A percentile compares a stretch with the other conserved stretches of the same genome.
These are phyloP conservation scores for Pomacea maculata DNA, from an alignment of 1,140 invertebrate genomes.

Conservation along the genomic window DNA sequence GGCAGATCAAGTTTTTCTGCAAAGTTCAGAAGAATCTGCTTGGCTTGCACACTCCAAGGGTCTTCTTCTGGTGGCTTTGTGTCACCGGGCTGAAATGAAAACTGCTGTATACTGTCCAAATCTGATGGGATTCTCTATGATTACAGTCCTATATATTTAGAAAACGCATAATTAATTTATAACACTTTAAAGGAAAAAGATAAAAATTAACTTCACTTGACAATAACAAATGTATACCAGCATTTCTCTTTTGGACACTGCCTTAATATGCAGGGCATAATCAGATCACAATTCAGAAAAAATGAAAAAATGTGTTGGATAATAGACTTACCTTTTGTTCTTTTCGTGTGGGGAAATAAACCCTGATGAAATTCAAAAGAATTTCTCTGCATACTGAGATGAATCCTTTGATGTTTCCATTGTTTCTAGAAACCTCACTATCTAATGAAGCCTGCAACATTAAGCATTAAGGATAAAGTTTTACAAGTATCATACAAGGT, in stretches of 20 bases:
- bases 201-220: no score
- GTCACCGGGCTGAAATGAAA: slow-evolving; percentile 10
- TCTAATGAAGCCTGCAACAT: slow-evolving; percentile 53
- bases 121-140: no score
- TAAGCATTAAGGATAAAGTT: background rate
- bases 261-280: no score
- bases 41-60: slow-evolving; percentile 56
- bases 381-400: slow-evolving; percentile 62
- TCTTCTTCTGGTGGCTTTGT: slow-evolving; percentile 32
- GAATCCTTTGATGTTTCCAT: slow-evolving; percentile 48
- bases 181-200: no score
- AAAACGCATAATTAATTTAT: no score
- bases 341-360: slow-evolving; percentile 52
- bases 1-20: slow-evolving; percentile 53
- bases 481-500: background rate
- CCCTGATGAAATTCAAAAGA: slow-evolving; percentile 48
- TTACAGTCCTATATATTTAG: no score
- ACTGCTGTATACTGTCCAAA: background rate
- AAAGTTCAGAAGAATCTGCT: slow-evolving; percentile 53
- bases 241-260: no score
- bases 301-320: no score
- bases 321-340: no score
- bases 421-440: slow-evolving; percentile 47
- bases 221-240: no score
- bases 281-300: no score